Evolutionary conservation across 2,113 vertebrate genomes (phyloP), one percentile per base, ranked within the genome.

Genomic region (Coptodon bakossiorum): DNA sequence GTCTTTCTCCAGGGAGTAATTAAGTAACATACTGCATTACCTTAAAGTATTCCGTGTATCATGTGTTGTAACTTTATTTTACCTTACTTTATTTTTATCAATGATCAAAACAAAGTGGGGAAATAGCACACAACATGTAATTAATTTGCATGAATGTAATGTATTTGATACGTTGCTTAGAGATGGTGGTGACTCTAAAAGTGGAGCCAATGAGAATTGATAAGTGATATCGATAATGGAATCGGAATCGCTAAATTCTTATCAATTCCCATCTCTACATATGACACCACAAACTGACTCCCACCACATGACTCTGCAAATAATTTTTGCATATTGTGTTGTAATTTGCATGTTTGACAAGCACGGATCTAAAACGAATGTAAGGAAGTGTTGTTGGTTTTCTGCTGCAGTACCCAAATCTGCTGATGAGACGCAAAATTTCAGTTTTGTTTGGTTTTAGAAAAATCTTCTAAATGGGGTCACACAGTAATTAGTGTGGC

Each of bases 291-390:
- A 29, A 76, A 76, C 14, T 48, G 68, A 48, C 14, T 45, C 68
- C 22, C 22, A 73, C 9, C 68, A 43, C 7, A 68, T 40, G 66
- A 71, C 66, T 10, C 22, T 29, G 2, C 12, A 29, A 59, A 16
- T 31, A 7, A 14, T 24, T 4, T 43, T 68, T 68, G 63, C n/a
- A 40, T 40, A 68, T 34, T 36, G 2, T 36, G 1, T n/a, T 63
- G 59, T 63, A 63, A 71, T 43, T 24, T 3, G 38, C 66, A 43
- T 71, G 38, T 73, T 73, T 45, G 22, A 48, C 40, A 45, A 76
- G 40, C 68, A 29, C 0, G 7, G n/a, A 1, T 76, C 2, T 76
- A 27, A 48, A 48, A 45, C 68, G 0, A 10, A 19, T 19, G 29
- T 19, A 19, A 61, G 9, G 52, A 54, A 11, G 10, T 36, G 61